Percentiles rank a stretch among this genome's conserved stretches.
phyloP scores from a whole-genome alignment of 1,140 invertebrate species.

The Belonocnema kinseyi region DNA sequence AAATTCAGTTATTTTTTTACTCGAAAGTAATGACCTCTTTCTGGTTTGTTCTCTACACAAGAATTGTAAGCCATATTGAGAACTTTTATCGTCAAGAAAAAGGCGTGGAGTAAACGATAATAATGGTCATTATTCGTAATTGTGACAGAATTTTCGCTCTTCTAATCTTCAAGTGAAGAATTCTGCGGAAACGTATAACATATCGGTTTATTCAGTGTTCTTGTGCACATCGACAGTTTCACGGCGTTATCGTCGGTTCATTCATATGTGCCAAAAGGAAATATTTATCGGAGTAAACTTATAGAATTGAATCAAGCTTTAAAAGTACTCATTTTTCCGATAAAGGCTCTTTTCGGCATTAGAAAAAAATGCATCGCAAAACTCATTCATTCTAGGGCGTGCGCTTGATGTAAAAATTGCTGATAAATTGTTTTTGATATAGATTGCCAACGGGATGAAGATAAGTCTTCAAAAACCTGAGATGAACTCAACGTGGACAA shows the following conservation, averaged over 20 bases:
- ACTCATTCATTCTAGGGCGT: neutral
- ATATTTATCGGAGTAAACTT: conserved; percentile 2
- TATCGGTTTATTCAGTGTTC: neutral
- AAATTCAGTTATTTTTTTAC: no score
- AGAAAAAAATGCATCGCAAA: neutral
- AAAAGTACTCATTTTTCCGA: neutral
- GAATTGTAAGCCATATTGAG: neutral
- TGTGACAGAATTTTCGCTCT: neutral
- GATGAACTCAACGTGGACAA: neutral
- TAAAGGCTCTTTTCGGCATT: conserved; percentile 1
- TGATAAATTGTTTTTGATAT: conserved; percentile 12
- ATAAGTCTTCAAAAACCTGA: conserved; percentile 15
- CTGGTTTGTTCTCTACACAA: neutral
- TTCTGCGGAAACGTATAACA: neutral
- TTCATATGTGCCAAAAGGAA: neutral
- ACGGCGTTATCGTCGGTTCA: neutral
- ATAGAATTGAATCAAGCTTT: neutral
- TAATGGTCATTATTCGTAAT: neutral
- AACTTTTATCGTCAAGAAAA: neutral
- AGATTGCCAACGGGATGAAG: conserved; percentile 21
- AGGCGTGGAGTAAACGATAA: neutral
- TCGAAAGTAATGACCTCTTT: neutral
- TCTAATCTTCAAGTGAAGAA: neutral
- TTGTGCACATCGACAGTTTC: neutral
- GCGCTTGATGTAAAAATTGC: neutral